Evolutionary conservation across 2,888 invertebrate genomes (phyloP).

Genomic region (Zaprionus obscuricornis): DNA sequence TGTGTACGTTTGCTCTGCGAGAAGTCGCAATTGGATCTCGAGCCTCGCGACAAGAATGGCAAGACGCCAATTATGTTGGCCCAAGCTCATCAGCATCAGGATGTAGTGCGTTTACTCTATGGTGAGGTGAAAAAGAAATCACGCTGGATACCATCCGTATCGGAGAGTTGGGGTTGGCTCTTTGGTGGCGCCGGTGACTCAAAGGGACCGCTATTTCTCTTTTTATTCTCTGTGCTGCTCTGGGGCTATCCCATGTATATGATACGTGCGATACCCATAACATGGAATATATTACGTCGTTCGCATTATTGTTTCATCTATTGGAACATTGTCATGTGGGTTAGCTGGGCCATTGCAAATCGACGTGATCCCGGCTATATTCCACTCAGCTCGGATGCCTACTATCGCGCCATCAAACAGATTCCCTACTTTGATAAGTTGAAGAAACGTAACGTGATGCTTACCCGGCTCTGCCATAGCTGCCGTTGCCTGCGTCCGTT

Average conservation of each 20-base stretch:
- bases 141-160: constrained; percentile 93
- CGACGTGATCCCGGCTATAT: constrained; percentile 95
- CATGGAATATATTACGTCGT: constrained; percentile 93
- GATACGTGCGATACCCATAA: constrained; percentile 93
- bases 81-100: constrained; percentile 93
- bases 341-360: constrained; percentile 95
- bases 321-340: constrained; percentile 96
- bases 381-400: constrained; percentile 94
- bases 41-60: constrained; percentile 94
- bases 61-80: constrained; percentile 96
- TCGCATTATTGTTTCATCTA: constrained; percentile 96
- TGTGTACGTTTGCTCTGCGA: constrained; percentile 95
- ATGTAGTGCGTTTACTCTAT: constrained; percentile 92
- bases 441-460: constrained; percentile 92
- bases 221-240: constrained; percentile 92
- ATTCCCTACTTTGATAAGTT: constrained; percentile 96
- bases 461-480: constrained; percentile 94
- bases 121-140: constrained; percentile 92
- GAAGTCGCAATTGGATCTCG: constrained; percentile 94
- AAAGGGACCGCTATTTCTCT: constrained; percentile 93
- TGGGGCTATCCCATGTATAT: constrained; percentile 98
- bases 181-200: constrained; percentile 96
- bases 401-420: constrained; percentile 94
- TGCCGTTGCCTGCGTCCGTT: constrained; percentile 94
- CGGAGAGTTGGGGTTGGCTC: constrained; percentile 94